Conservation (phyloP, 2,888 invertebrate species). For the Epinotia brunnichana region DNA sequence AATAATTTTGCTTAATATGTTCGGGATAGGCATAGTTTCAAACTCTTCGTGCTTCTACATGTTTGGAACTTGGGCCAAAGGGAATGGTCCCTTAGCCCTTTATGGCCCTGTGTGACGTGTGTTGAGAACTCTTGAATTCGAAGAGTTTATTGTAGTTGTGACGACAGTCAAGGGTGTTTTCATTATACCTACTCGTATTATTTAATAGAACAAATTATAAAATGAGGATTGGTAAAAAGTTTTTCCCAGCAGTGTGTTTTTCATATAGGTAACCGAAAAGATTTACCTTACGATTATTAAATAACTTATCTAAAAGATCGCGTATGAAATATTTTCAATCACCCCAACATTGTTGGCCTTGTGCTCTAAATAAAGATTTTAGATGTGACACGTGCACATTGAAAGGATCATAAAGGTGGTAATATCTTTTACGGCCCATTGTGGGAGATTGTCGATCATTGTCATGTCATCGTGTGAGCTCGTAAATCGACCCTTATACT, state of each 20-base stretch:
- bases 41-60: constrained; percentile 9
- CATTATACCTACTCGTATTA: too few species aligned
- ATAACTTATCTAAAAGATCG: background rate
- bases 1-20: constrained; percentile 28
- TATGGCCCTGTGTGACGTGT: background rate
- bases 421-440: constrained; percentile 30
- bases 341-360: background rate
- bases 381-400: background rate
- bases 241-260: too few species aligned
- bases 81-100: constrained; percentile 16
- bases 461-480: constrained; percentile 12
- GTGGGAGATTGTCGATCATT: constrained; percentile 27
- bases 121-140: background rate
- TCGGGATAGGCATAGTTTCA: constrained; percentile 27
- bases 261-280: background rate
- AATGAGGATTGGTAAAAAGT: too few species aligned
- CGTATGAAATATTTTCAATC: background rate
- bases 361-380: constrained; percentile 16
- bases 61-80: constrained; percentile 2
- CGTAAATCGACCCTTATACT: constrained; percentile 16
- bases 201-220: too few species aligned
- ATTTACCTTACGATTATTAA: background rate
- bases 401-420: constrained; percentile 20
- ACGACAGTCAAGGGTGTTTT: too few species aligned
- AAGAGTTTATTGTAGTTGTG: background rate